Conservation (phyloP, 2,797 vertebrate species). For the Ciconia nigra region DNA sequence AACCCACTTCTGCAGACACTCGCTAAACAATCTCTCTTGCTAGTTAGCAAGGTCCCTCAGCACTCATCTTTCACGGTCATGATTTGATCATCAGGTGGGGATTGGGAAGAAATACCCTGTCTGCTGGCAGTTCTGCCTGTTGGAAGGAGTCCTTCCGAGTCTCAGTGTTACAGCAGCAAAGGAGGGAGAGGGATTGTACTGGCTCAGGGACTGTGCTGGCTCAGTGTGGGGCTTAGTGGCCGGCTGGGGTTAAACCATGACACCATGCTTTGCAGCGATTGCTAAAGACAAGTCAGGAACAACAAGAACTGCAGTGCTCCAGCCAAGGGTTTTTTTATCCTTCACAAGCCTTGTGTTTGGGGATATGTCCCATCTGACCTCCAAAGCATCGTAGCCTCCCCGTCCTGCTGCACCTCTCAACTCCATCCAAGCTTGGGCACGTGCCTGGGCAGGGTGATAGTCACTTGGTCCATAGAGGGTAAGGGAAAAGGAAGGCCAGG, state of each 20-base stretch:
- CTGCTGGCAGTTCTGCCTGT: not conserved
- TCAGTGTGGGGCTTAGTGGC: no score
- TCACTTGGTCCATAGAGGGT: not conserved
- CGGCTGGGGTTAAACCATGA: no score
- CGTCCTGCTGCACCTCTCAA: not conserved
- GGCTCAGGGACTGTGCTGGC: not conserved
- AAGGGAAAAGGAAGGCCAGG: not conserved
- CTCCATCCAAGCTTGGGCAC: rapidly evolving
- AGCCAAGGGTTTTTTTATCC: not conserved
- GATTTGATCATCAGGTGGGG: not conserved
- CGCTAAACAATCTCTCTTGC: not conserved
- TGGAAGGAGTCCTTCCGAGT: not conserved
- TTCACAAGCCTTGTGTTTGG: not conserved
- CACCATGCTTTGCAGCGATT: not conserved
- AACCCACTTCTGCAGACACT: not conserved
- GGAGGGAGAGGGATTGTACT: not conserved
- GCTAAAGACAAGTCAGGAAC: not conserved
- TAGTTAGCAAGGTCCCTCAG: not conserved
- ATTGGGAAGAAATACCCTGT: not conserved
- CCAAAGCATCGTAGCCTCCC: rapidly evolving
- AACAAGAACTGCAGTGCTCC: not conserved
- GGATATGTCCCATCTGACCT: not conserved
- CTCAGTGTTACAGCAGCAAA: not conserved
- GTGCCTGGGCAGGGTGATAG: not conserved
- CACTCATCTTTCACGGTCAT: not conserved